Percentiles rank a stretch among this genome's conserved stretches.
phyloP scores from a whole-genome alignment of 2,113 vertebrate genomes.

The Suncus etruscus region DNA sequence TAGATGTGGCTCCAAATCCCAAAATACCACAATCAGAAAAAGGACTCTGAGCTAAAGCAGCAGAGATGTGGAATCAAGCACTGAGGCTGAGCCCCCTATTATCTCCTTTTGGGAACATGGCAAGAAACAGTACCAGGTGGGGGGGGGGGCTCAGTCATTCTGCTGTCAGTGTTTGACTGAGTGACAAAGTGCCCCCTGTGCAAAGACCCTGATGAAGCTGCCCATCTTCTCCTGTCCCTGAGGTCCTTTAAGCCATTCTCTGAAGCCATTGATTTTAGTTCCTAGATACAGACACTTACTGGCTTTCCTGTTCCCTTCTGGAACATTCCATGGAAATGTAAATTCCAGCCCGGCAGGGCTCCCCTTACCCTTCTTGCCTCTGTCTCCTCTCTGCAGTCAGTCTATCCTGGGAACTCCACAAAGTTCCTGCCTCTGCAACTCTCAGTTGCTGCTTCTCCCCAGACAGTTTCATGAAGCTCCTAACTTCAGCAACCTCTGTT shows the following conservation, averaged over 20 bases:
- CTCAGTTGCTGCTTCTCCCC: not conserved
- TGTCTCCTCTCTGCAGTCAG: too few species aligned
- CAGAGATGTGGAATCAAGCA: not conserved
- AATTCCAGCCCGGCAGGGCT: not conserved
- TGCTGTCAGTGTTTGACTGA: not conserved
- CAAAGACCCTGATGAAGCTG: not conserved
- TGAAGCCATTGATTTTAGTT: too few species aligned
- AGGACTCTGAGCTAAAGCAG: not conserved
- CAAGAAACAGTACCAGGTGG: too few species aligned
- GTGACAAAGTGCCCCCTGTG: not conserved
- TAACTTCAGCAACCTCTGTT: not conserved
- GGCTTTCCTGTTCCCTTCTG: too few species aligned
- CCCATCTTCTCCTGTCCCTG: not conserved
- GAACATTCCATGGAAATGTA: too few species aligned
- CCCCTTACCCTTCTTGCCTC: not conserved
- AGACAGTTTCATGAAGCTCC: not conserved
- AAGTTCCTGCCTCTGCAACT: accelerated
- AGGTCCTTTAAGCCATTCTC: too few species aligned
- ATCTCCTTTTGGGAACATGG: not conserved
- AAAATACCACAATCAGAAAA: too few species aligned
- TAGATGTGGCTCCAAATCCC: too few species aligned
- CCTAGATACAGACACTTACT: not conserved
- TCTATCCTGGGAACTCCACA: not conserved
- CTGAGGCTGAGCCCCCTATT: not conserved
- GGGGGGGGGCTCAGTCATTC: too few species aligned